A percentile compares a stretch with the other conserved stretches of the same genome.
Evolutionary conservation across 2,113 vertebrate genomes (phyloP).

Genomic region (Brachyhypopomus gauderio): DNA sequence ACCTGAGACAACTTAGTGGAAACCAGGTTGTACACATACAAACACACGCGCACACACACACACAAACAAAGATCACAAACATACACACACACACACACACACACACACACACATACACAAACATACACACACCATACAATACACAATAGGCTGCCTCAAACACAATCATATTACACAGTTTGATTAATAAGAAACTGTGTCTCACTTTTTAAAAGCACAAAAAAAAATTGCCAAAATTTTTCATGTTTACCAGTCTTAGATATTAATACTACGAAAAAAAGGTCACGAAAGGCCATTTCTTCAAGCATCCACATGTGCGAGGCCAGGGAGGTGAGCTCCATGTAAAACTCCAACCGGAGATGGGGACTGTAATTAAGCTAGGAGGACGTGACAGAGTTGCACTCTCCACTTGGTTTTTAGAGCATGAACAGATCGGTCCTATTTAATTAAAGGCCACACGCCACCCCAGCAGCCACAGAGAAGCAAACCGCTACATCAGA

Average conservation of each 20-base stretch:
- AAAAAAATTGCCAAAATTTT: not conserved
- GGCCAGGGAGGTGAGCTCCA: not conserved
- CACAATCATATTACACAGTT: constrained; percentile 21
- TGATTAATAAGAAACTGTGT: not conserved
- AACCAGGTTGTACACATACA: constrained; percentile 24
- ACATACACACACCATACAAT: constrained; percentile 11
- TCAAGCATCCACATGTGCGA: not conserved
- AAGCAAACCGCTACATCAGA: not conserved
- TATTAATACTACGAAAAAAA: not conserved
- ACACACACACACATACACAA: not conserved
- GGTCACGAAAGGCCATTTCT: not conserved
- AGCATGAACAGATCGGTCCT: constrained; percentile 29
- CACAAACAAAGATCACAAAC: too few relatives aligned
- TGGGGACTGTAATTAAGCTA: constrained; percentile 10
- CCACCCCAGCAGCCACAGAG: constrained; percentile 24
- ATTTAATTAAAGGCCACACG: constrained; percentile 35
- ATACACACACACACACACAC: not conserved
- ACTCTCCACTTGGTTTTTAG: constrained; percentile 28
- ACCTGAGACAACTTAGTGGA: constrained; percentile 44
- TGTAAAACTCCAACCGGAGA: not conserved
- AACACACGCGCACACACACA: constrained; percentile 22
- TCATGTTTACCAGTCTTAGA: not conserved
- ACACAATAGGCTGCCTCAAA: not conserved
- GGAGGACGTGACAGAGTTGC: not conserved
- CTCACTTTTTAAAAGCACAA: not conserved